Evolutionary conservation across 2,888 invertebrate species (phyloP).

Genomic region (Anthophora plumipes): DNA sequence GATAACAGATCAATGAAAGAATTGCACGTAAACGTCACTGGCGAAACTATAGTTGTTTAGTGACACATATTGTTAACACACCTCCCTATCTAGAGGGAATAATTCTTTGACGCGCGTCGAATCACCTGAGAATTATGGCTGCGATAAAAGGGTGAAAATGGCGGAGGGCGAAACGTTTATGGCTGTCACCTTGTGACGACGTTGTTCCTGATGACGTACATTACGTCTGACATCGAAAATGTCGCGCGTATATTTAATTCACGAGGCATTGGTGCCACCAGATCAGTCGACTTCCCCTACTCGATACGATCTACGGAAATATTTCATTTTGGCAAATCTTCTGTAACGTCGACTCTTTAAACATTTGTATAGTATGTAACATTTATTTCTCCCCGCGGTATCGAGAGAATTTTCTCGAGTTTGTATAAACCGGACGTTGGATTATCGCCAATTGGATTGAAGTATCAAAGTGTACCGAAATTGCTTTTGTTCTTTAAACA

Average conservation of each 20-base stretch:
- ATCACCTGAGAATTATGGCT: slow-evolving; percentile 29
- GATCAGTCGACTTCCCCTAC: slow-evolving; percentile 2
- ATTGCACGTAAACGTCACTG: too few relatives aligned
- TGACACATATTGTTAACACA: background rate
- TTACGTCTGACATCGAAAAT: background rate
- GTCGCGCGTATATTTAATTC: slow-evolving; percentile 41
- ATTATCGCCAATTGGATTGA: too few relatives aligned
- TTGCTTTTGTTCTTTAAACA: background rate
- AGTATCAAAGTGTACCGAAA: too few relatives aligned
- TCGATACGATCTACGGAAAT: background rate
- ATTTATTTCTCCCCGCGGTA: too few relatives aligned
- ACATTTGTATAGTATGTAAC: too few relatives aligned
- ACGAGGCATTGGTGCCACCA: background rate
- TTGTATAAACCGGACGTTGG: slow-evolving; percentile 29
- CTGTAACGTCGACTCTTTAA: too few relatives aligned
- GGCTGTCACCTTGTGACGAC: background rate
- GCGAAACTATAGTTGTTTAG: too few relatives aligned
- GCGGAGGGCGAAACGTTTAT: slow-evolving; percentile 12
- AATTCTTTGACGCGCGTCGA: slow-evolving; percentile 16
- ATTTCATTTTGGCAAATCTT: slow-evolving; percentile 37
- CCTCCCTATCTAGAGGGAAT: background rate
- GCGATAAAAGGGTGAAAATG: slow-evolving; percentile 22
- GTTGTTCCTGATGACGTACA: slow-evolving; percentile 12
- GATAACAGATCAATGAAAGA: too few relatives aligned
- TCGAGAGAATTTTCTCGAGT: slow-evolving; percentile 14